Evolutionary conservation across 2,888 invertebrate genomes (phyloP).

Genomic region (Mayetiola destructor): DNA sequence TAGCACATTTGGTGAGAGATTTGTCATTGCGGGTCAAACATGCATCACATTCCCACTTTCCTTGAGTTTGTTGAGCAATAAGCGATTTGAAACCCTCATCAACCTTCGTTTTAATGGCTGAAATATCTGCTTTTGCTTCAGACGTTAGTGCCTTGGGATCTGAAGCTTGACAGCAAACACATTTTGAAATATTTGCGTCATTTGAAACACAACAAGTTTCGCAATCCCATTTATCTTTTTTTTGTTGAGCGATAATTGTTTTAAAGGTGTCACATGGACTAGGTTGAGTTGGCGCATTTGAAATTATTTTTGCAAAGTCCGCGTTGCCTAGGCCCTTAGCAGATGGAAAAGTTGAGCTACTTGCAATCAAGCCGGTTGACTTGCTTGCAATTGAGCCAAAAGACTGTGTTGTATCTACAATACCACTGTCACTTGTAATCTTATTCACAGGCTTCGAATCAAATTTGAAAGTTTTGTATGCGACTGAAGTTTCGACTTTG

Average conservation of each 20-base stretch:
- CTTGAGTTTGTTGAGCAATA: background rate
- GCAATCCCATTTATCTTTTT: background rate
- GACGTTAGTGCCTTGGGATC: background rate
- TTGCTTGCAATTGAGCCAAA: background rate
- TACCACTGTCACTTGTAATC: background rate
- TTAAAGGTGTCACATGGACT: constrained; percentile 25
- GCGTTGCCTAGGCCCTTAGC: background rate
- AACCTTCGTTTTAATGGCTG: background rate
- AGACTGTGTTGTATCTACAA: background rate
- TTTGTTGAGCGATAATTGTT: background rate
- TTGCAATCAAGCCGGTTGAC: background rate
- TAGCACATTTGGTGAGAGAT: background rate
- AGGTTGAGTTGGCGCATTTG: constrained; percentile 19
- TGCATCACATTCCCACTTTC: background rate
- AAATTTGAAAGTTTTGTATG: constrained; percentile 26
- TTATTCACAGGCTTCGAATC: background rate
- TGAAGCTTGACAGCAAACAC: background rate
- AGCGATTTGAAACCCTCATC: constrained; percentile 8
- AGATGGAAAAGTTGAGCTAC: background rate
- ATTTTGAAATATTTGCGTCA: background rate
- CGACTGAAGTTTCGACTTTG: constrained; percentile 17
- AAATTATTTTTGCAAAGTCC: background rate
- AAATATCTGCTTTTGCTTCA: background rate
- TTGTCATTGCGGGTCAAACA: background rate
- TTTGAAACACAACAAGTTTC: background rate